Evolutionary conservation across 2,113 vertebrate species (phyloP).

Genomic region (Pomatostomus ruficeps): DNA sequence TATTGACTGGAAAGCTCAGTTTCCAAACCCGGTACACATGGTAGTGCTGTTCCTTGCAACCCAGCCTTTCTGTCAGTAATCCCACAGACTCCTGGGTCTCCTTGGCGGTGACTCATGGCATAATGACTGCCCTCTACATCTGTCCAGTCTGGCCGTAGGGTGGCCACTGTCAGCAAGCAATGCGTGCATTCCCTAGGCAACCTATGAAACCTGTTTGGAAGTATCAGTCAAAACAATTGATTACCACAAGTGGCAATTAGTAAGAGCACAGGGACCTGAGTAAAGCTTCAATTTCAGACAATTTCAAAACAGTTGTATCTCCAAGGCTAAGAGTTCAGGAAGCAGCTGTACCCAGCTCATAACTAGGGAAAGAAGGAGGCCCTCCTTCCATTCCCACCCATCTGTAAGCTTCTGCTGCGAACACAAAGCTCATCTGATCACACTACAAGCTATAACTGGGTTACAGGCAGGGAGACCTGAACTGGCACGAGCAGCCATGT

Average conservation of each 20-base stretch:
- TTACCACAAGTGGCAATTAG: not conserved
- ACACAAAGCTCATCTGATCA: not conserved
- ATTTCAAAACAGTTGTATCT: not conserved
- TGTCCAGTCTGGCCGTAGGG: not conserved
- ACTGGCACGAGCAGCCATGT: fast-evolving
- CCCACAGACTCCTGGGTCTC: not conserved
- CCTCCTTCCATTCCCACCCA: not conserved
- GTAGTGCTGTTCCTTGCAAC: not conserved
- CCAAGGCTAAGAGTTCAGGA: not conserved
- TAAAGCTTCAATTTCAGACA: not conserved
- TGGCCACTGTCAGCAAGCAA: not conserved
- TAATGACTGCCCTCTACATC: not conserved
- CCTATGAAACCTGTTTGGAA: not conserved
- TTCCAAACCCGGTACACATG: not conserved
- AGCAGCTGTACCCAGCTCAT: not conserved
- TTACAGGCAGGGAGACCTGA: not conserved
- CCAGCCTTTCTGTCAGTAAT: not conserved
- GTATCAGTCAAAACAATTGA: not conserved
- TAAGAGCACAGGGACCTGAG: not conserved
- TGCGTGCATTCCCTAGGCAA: not conserved
- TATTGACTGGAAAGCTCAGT: not conserved
- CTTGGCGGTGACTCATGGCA: not conserved
- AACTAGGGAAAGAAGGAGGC: not conserved
- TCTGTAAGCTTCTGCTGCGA: not conserved
- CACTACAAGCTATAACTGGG: not conserved